Evolutionary conservation across 2,113 vertebrate species (phyloP).

Genomic region (Anthoscopus minutus): DNA sequence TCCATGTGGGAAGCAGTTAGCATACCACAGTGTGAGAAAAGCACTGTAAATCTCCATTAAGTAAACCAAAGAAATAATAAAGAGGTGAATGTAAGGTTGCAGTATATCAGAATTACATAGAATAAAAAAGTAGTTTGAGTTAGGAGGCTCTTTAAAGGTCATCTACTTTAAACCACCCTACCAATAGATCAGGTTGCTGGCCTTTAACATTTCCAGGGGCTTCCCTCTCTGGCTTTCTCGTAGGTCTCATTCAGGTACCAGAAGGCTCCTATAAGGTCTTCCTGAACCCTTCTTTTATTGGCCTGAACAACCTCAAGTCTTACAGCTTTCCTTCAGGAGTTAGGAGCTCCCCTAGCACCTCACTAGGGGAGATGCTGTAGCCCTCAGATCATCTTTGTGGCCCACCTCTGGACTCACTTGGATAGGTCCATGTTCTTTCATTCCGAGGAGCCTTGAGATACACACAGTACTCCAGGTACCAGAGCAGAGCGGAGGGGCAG

Average conservation of each 20-base stretch:
- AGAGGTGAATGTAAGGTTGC: neutral
- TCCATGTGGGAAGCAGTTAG: neutral
- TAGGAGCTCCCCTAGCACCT: too few relatives aligned
- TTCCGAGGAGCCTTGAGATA: neutral
- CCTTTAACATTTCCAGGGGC: neutral
- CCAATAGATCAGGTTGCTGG: neutral
- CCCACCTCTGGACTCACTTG: neutral
- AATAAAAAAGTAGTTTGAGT: neutral
- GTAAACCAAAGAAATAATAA: neutral
- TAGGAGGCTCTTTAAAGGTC: neutral
- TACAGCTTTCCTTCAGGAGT: neutral
- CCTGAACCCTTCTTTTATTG: neutral
- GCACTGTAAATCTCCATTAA: neutral
- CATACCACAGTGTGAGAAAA: neutral
- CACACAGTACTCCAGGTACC: rapidly evolving
- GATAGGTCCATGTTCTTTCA: neutral
- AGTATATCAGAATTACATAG: neutral
- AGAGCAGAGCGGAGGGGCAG: neutral
- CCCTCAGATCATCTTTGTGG: too few relatives aligned
- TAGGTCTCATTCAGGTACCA: neutral
- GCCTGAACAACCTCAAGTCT: too few relatives aligned
- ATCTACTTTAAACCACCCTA: neutral
- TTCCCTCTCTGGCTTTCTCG: neutral
- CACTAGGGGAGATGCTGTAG: neutral
- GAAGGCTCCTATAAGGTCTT: neutral